Conservation (phyloP, 2,888 invertebrate species). For the Drepana falcataria region DNA sequence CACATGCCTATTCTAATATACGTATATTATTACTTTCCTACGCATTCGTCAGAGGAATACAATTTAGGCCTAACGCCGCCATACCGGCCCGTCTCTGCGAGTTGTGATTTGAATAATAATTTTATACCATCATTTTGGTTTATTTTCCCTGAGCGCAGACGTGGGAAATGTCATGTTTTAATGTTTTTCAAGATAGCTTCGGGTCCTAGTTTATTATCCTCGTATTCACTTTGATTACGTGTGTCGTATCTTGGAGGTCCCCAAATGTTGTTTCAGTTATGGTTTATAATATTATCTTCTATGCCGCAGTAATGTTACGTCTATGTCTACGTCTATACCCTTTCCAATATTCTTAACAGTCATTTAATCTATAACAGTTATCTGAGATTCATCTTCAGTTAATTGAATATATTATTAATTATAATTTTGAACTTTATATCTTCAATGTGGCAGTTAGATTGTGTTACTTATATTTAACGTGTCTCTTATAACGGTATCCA, state of each 20-base stretch:
- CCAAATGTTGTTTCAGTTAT: too few relatives aligned
- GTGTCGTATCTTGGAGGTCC: neutral
- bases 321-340: too few relatives aligned
- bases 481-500: too few relatives aligned
- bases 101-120: conserved; percentile 77
- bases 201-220: conserved; percentile 10
- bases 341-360: too few relatives aligned
- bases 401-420: too few relatives aligned
- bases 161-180: conserved; percentile 71
- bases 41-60: conserved; percentile 66
- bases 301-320: too few relatives aligned
- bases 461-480: too few relatives aligned
- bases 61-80: conserved; percentile 71
- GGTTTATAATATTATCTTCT: neutral
- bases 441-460: too few relatives aligned
- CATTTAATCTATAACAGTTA: too few relatives aligned
- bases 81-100: conserved; percentile 52
- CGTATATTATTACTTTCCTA: conserved; percentile 59
- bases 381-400: too few relatives aligned
- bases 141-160: conserved; percentile 66
- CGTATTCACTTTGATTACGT: conserved; percentile 5
- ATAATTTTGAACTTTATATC: too few relatives aligned
- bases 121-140: conserved; percentile 70
- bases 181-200: conserved; percentile 53
- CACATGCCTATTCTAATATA: conserved; percentile 22